Evolutionary conservation across 1,140 invertebrate species (phyloP), one percentile per base, ranked within the genome.

Genomic region (Ceratoteleas bidentatus): DNA sequence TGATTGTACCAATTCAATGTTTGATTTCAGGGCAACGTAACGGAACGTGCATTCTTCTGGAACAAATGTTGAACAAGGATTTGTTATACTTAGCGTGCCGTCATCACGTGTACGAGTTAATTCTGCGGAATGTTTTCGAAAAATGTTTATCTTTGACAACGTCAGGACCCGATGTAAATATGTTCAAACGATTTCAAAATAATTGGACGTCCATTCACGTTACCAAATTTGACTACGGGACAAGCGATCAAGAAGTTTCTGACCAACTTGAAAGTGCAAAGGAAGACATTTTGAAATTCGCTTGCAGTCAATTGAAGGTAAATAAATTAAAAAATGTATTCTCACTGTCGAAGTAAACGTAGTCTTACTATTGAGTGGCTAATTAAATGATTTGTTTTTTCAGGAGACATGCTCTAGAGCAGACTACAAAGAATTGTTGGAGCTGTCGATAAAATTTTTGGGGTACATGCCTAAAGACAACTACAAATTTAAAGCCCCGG

Each of bases 161-260:
- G 6, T 16, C 24, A n/a, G 32, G 52, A 11, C 52, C 52, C 8
- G 52, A 54, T 2, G 24, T 53, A 2, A 6, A 3, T 6, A 8
- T 54, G 8, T 54, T 54, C n/a, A 54, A 54, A 54, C 24, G 32
- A n/a, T 54, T 54, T 34, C 52, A 54, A 13, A 54, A 54, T 6
- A 16, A n/a, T 10, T 54, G 52, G 52, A 24, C 52, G 4, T 24
- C 13, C 10, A 54, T 54, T 34, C 2, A 34, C 13, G 33, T 5
- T 2, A 5, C 7, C 33, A 54, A 34, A 10, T 53, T 34, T 34
- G 52, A 54, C 33, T 32, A 24, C n/a, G 52, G 52, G n/a, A 13
- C 33, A 3, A 54, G 7, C 9, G 52, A 54, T 8, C 7, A 34
- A 6, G 8, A n/a, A 33, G 52, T 54, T 8, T 34, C 34, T 9